Conservation (phyloP, 2,113 vertebrate genomes). For the Callopanchax toddi region DNA sequence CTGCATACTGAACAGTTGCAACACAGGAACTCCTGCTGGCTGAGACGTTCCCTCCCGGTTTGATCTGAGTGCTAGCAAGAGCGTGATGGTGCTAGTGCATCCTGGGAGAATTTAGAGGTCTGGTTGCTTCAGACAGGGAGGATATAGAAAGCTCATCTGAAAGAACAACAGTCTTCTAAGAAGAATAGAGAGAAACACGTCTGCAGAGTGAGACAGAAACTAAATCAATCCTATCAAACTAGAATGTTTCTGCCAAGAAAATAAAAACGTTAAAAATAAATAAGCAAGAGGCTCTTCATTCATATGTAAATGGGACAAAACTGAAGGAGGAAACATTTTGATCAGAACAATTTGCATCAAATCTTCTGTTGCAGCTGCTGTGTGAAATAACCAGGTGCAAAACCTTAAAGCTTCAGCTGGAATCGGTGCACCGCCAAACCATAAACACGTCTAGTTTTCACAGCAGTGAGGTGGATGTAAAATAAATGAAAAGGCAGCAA, state of each 20-base stretch:
- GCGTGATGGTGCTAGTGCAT: conserved; percentile 27
- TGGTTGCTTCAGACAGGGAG: conserved; percentile 13
- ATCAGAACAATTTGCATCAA: background rate
- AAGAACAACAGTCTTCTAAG: no score
- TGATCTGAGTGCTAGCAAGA: conserved; percentile 25
- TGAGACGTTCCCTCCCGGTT: conserved; percentile 39
- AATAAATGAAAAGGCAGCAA: conserved; percentile 55
- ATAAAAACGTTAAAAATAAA: background rate
- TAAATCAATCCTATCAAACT: no score
- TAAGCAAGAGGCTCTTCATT: no score
- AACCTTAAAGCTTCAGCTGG: conserved; percentile 14
- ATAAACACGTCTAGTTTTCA: conserved; percentile 23
- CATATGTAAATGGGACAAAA: background rate
- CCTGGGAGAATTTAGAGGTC: conserved; percentile 8
- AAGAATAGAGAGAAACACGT: background rate
- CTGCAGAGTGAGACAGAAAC: background rate
- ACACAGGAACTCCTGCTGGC: conserved; percentile 52
- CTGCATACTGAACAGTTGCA: conserved; percentile 37
- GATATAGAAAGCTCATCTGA: no score
- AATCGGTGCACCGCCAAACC: conserved; percentile 10
- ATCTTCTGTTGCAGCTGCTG: conserved; percentile 7
- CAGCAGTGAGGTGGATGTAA: conserved; percentile 41
- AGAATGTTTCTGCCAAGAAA: background rate
- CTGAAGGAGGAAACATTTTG: no score
- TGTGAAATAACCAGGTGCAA: conserved; percentile 20